These are phyloP conservation scores for Solenopsis invicta DNA, from an alignment of 1,140 invertebrate species.

Conservation along the genomic window DNA sequence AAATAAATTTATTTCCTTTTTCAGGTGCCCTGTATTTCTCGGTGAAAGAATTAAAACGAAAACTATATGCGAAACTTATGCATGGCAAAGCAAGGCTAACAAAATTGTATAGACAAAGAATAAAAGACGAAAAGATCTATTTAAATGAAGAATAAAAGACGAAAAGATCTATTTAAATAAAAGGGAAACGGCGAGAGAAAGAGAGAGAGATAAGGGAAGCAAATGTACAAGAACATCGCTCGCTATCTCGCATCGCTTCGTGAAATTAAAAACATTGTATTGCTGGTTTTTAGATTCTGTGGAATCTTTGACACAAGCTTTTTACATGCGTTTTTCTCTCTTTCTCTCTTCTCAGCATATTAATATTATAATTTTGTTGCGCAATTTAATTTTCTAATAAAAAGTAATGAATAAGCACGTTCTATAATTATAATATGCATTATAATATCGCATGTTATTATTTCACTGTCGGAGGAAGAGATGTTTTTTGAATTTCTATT, in stretches of 20 bases:
- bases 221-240: constrained; percentile 11
- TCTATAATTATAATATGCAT: too few species aligned
- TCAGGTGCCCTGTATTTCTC: neutral
- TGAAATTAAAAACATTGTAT: constrained; percentile 22
- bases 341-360: neutral
- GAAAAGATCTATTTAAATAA: neutral
- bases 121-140: neutral
- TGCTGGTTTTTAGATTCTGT: neutral
- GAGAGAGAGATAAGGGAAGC: neutral
- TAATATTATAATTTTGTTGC: neutral
- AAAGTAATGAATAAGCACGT: neutral
- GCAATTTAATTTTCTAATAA: neutral
- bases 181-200: neutral
- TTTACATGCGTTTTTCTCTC: neutral
- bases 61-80: neutral
- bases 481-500: constrained; percentile 6
- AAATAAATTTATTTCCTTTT: neutral
- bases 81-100: neutral
- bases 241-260: neutral
- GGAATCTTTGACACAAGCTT: constrained; percentile 9
- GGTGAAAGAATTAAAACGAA: neutral
- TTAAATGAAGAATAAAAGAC: constrained; percentile 24
- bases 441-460: neutral
- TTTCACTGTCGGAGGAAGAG: neutral
- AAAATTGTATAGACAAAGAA: neutral